Evolutionary conservation across 2,888 invertebrate species (phyloP).

Genomic region (Penaeus monodon): DNA sequence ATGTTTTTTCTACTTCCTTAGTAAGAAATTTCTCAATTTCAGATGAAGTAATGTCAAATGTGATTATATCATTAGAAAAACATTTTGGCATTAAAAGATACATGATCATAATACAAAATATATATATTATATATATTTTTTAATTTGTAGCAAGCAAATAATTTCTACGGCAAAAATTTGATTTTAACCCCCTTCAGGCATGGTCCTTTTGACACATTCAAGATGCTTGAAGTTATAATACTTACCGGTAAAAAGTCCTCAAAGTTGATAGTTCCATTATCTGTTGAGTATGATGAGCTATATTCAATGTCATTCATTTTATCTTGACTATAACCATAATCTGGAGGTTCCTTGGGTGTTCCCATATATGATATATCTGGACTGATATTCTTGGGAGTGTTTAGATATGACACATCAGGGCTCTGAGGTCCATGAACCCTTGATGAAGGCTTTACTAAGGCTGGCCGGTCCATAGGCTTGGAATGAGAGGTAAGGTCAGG

Average conservation of each 20-base stretch:
- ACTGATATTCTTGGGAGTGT: constrained; percentile 41
- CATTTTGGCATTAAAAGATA: constrained; percentile 68
- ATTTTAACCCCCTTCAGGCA: too few species aligned
- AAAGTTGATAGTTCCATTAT: constrained; percentile 58
- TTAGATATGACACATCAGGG: constrained; percentile 48
- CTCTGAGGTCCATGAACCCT: constrained; percentile 37
- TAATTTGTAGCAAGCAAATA: too few species aligned
- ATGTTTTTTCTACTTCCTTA: too few species aligned
- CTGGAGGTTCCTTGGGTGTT: constrained; percentile 50
- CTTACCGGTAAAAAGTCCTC: constrained; percentile 61
- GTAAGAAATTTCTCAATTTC: too few species aligned
- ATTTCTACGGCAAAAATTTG: too few species aligned
- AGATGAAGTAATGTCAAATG: too few species aligned
- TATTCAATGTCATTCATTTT: constrained; percentile 50
- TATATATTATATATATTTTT: constrained; percentile 19
- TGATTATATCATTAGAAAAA: not conserved
- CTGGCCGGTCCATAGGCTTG: constrained; percentile 58
- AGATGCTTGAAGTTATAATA: constrained; percentile 52
- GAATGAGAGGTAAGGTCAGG: constrained; percentile 52
- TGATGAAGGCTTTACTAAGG: constrained; percentile 47
- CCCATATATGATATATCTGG: constrained; percentile 63
- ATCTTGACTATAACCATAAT: constrained; percentile 37
- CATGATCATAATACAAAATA: not conserved
- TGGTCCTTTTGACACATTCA: not conserved
- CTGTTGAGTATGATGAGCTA: constrained; percentile 32